Percentiles rank a stretch among this genome's conserved stretches.
Conservation (phyloP, 1,140 invertebrate genomes). For the Micrasema longulum region DNA sequence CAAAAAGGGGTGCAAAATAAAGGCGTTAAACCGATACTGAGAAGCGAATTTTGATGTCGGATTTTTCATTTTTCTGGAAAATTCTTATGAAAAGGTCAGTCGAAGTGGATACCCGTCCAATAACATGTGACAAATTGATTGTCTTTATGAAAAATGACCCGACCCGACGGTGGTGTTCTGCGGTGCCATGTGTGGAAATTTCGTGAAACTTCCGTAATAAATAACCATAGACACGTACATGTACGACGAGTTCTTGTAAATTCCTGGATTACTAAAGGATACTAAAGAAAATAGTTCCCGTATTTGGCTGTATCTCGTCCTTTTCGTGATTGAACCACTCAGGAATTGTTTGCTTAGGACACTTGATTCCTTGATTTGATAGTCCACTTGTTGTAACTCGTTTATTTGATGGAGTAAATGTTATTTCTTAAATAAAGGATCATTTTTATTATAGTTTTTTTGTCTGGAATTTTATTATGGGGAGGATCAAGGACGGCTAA, state of each 20-base stretch:
- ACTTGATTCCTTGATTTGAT: no score
- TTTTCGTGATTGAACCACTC: no score
- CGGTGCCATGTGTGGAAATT: slow-evolving; percentile 10
- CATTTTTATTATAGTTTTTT: no score
- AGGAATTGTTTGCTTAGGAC: no score
- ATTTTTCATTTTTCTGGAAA: not conserved
- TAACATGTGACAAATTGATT: slow-evolving; percentile 36
- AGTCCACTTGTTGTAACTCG: no score
- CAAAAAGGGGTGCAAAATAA: no score
- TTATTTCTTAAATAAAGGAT: no score
- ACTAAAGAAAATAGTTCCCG: no score
- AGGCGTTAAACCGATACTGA: not conserved
- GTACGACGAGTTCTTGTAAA: not conserved
- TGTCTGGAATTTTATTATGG: no score
- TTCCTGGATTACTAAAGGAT: slow-evolving; percentile 11
- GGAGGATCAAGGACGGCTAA: no score
- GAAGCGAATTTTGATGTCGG: not conserved
- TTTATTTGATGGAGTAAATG: no score
- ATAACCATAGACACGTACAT: slow-evolving; percentile 20
- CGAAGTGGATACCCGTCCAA: slow-evolving; percentile 3
- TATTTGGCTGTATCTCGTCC: no score
- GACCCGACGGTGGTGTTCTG: not conserved
- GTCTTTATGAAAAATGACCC: slow-evolving; percentile 29
- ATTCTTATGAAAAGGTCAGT: slow-evolving; percentile 19
- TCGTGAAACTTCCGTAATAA: slow-evolving; percentile 25